Conservation (phyloP, 2,888 invertebrate genomes). For the Ophraella communa region DNA sequence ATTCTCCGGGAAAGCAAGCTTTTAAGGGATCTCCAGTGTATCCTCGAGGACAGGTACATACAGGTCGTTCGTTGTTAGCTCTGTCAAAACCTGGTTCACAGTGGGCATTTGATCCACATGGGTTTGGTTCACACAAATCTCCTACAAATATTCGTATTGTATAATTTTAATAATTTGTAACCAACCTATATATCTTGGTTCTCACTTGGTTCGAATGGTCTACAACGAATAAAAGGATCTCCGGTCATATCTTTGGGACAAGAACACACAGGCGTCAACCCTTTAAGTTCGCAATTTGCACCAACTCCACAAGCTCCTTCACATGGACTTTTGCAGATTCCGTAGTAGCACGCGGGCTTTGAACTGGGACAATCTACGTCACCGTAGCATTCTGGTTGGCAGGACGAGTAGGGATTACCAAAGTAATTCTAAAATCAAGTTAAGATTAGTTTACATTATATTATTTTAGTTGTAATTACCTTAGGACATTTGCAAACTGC, state of each 20-base stretch:
- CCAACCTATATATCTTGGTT: no score
- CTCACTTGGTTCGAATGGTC: conserved; percentile 80
- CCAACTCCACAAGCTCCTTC: conserved; percentile 79
- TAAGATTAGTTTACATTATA: not conserved
- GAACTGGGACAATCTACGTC: conserved; percentile 80
- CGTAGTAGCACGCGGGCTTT: conserved; percentile 81
- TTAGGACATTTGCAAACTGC: conserved; percentile 82
- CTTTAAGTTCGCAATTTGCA: conserved; percentile 81
- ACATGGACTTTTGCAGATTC: conserved; percentile 84
- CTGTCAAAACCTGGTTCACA: conserved; percentile 86
- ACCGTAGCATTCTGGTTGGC: conserved; percentile 80
- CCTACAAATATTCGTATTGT: conserved; percentile 59
- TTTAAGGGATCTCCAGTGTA: conserved; percentile 79
- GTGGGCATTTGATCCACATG: conserved; percentile 80
- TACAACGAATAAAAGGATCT: conserved; percentile 81
- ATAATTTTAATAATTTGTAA: no score
- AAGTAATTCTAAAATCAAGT: conserved; percentile 62
- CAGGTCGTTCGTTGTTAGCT: conserved; percentile 80
- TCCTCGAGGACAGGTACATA: conserved; percentile 82
- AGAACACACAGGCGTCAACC: conserved; percentile 82
- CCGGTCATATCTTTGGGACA: conserved; percentile 89
- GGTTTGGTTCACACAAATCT: conserved; percentile 85
- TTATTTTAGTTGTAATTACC: no score
- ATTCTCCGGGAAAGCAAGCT: conserved; percentile 80
- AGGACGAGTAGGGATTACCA: conserved; percentile 78